Evolutionary conservation across 1,140 invertebrate genomes (phyloP).

Genomic region (Planococcus citri): DNA sequence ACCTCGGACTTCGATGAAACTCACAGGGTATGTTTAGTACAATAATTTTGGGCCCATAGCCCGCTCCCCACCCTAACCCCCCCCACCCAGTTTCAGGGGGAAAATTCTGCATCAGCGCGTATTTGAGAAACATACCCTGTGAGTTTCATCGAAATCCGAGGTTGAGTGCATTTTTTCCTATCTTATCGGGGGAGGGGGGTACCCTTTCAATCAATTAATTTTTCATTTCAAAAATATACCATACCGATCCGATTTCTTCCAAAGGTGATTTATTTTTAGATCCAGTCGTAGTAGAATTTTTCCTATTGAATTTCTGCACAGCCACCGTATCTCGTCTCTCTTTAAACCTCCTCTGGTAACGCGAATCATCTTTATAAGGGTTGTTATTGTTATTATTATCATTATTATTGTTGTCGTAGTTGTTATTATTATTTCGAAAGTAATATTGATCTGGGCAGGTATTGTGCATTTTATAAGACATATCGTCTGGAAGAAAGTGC

Average conservation of each 20-base stretch:
- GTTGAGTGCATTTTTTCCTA: no score
- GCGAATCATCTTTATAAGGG: background rate
- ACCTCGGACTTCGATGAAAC: no score
- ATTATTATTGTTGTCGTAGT: background rate
- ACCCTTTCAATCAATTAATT: no score
- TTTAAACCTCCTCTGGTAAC: background rate
- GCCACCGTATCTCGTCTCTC: background rate
- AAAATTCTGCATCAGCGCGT: no score
- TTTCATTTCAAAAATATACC: background rate
- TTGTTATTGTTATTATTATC: background rate
- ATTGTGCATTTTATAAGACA: background rate
- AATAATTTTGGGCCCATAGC: no score
- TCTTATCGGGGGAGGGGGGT: no score
- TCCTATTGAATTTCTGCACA: background rate
- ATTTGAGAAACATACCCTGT: no score
- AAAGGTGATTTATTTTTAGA: slow-evolving; percentile 8
- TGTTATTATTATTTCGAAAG: background rate
- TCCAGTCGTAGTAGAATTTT: slow-evolving; percentile 6
- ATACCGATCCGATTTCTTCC: slow-evolving; percentile 5
- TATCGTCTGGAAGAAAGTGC: background rate
- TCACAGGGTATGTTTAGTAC: no score
- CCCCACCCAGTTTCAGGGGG: no score
- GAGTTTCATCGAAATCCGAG: no score
- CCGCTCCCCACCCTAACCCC: no score
- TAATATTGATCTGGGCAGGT: background rate